A percentile compares a stretch with the other conserved stretches of the same genome.
phyloP scores from a whole-genome alignment of 2,888 invertebrate species.

The Timema podura region DNA sequence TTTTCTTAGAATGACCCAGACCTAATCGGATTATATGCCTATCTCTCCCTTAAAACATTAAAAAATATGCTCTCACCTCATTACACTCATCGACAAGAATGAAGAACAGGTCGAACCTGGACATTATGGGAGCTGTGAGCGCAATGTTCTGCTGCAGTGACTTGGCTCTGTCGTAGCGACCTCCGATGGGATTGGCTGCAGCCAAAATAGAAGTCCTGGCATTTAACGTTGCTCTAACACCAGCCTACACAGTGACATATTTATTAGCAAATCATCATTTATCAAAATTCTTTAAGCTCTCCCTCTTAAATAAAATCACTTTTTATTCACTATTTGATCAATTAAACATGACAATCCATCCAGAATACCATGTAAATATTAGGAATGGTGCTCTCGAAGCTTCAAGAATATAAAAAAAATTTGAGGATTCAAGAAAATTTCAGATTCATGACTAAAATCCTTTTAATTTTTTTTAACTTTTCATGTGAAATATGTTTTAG shows the following conservation, averaged over 20 bases:
- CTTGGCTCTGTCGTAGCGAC: conserved; percentile 91
- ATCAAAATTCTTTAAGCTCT: neutral
- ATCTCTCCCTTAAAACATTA: too few species aligned
- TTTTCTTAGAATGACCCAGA: too few species aligned
- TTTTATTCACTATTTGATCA: neutral
- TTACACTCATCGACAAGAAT: conserved; percentile 96
- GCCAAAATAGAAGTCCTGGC: conserved; percentile 97
- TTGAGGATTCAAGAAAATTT: too few species aligned
- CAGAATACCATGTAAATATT: too few species aligned
- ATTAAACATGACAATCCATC: too few species aligned
- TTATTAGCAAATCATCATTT: conserved; percentile 14
- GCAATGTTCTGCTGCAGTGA: conserved; percentile 92
- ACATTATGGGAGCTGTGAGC: conserved; percentile 96
- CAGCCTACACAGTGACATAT: conserved; percentile 59
- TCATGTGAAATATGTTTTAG: too few species aligned
- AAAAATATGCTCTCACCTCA: conserved; percentile 52
- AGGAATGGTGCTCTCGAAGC: too few species aligned
- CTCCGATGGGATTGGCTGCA: conserved; percentile 97
- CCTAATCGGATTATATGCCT: too few species aligned
- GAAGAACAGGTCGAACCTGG: conserved; percentile 97
- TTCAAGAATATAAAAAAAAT: too few species aligned
- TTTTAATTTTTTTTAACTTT: too few species aligned
- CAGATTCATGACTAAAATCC: too few species aligned
- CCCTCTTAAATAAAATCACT: conserved; percentile 15
- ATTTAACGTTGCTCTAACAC: conserved; percentile 94